Conservation (phyloP, 1,140 invertebrate species). For the Elymnias hypermnestra region DNA sequence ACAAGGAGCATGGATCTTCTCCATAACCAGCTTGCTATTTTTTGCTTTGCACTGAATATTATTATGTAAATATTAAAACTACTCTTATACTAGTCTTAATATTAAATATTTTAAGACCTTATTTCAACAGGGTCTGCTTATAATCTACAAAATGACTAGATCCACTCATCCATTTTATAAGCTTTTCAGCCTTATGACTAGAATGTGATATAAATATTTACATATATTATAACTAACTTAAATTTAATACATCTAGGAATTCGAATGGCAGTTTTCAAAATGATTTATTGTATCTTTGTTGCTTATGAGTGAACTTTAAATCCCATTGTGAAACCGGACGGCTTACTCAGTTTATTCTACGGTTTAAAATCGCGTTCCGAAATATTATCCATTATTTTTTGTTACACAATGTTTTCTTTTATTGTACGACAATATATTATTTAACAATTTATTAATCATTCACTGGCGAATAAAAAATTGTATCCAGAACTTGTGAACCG, state of each 20-base stretch:
- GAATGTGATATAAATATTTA: conserved; percentile 1
- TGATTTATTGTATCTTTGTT: background rate
- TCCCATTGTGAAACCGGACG: too few species aligned
- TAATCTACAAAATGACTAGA: conserved; percentile 34
- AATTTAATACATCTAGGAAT: conserved; percentile 1
- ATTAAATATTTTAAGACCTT: conserved; percentile 18
- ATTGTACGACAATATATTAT: too few species aligned
- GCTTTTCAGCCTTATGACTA: conserved; percentile 6
- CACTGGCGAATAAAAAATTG: too few species aligned
- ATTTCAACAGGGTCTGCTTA: conserved; percentile 7
- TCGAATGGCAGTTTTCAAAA: conserved; percentile 7
- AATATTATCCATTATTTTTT: too few species aligned
- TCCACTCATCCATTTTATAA: conserved; percentile 29
- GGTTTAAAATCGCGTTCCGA: too few species aligned
- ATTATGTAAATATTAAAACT: background rate
- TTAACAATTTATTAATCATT: too few species aligned
- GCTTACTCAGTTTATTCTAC: too few species aligned
- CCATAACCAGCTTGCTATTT: too few species aligned
- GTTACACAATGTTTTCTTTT: too few species aligned
- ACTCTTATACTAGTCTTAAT: background rate
- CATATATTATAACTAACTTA: background rate
- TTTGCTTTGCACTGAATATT: too few species aligned
- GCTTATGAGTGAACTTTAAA: background rate
- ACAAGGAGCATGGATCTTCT: too few species aligned
- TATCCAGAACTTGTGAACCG: too few species aligned